Conservation (phyloP, 2,888 invertebrate species). For the Odiellus spinosus region DNA sequence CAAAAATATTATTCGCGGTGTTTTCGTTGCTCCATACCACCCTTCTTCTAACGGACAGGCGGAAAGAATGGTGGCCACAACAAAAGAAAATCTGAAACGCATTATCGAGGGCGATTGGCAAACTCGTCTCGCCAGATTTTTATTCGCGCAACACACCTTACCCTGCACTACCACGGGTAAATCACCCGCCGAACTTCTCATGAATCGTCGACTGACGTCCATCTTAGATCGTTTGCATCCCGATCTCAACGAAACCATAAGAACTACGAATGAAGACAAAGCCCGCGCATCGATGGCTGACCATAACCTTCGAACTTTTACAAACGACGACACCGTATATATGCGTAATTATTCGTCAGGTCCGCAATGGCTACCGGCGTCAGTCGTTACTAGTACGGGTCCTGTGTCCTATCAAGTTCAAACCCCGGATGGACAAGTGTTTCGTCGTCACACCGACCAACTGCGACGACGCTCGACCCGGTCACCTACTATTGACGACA, state of each 20-base stretch:
- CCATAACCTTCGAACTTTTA: not conserved
- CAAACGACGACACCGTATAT: not conserved
- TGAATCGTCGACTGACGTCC: not conserved
- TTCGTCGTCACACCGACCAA: too few species aligned
- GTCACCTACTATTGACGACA: too few species aligned
- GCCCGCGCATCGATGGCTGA: not conserved
- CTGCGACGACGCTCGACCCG: too few species aligned
- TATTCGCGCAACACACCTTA: not conserved
- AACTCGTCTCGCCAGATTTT: not conserved
- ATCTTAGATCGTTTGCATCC: not conserved
- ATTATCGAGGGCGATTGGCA: not conserved
- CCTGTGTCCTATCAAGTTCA: too few species aligned
- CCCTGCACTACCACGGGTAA: not conserved
- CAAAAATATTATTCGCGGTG: not conserved
- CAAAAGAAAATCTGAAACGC: not conserved
- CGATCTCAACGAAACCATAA: not conserved
- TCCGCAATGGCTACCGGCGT: slow-evolving; percentile 3
- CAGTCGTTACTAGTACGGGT: too few species aligned
- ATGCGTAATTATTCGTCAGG: slow-evolving; percentile 1
- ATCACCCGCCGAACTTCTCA: not conserved
- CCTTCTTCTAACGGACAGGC: not conserved
- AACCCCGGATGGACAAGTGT: too few species aligned
- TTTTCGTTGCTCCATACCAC: not conserved
- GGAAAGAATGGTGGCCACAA: not conserved
- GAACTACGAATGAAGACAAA: too few species aligned